These are phyloP conservation scores for Torymus aiolomorphi DNA, from an alignment of 2,888 invertebrate species.

Conservation along the genomic window DNA sequence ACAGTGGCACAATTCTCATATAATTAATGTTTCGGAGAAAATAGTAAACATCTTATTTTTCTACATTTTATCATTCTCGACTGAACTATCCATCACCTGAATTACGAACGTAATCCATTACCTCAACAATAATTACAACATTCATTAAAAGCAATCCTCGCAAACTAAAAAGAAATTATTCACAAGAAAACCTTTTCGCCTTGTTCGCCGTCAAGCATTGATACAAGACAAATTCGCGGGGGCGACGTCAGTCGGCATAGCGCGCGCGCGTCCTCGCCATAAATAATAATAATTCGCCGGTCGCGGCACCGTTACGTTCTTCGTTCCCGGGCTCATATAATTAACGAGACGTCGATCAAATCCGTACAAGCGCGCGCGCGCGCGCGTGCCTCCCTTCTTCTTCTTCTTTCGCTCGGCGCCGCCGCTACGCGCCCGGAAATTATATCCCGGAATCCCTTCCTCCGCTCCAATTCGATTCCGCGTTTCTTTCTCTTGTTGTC, in stretches of 20 bases:
- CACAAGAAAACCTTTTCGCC: too few relatives aligned
- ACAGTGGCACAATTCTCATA: too few relatives aligned
- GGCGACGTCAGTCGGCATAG: conserved; percentile 36
- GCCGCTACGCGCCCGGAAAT: neutral
- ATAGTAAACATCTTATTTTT: too few relatives aligned
- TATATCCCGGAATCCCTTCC: neutral
- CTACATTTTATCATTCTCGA: too few relatives aligned
- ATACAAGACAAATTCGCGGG: neutral
- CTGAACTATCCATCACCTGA: too few relatives aligned
- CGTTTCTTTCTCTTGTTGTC: too few relatives aligned
- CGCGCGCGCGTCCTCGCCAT: neutral
- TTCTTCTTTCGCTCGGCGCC: conserved; percentile 5
- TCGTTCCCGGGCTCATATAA: conserved; percentile 45
- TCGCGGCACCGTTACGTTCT: conserved; percentile 37
- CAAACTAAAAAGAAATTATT: too few relatives aligned
- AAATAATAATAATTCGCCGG: conserved; percentile 42
- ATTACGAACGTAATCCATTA: too few relatives aligned
- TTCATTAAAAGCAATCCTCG: too few relatives aligned
- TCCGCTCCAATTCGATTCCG: neutral
- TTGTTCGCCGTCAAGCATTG: too few relatives aligned
- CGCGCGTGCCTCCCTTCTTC: conserved; percentile 33
- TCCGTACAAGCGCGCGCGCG: conserved; percentile 3
- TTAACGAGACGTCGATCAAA: conserved; percentile 58
- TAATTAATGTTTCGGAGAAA: too few relatives aligned
- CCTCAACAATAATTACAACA: too few relatives aligned